Base-by-base conservation (phyloP, 2,797 vertebrate species). In the Epinephelus malabaricus region DNA sequence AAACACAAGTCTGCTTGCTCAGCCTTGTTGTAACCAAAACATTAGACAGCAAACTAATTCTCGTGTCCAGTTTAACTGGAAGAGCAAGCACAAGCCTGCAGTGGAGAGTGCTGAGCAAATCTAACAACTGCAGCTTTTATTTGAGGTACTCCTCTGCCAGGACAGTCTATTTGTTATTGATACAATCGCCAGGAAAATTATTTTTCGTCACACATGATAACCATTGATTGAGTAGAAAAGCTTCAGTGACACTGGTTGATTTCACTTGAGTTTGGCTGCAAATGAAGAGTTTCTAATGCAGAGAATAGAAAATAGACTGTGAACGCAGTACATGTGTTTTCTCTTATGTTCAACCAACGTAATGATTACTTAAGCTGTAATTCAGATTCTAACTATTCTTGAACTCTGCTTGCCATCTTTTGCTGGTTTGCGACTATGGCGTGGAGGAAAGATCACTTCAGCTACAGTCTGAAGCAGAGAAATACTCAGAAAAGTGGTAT, bases 1-100 rank as follows among this genome's bases (percentile, higher is more conserved):
- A 81, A 86, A 86, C 61, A 59, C 51, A 27, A 9, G 25, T 73
- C 58, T 79, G 68, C 72, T 47, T 10, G 10, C 59, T 38, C 63
- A 56, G 71, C 79, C 61, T 23, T 1, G 9, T 25, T 72, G 46
- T 18, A 75, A 9, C 46, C 34, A 64, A 74, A 86, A 76, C n/a
- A 78, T 61, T 15, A 56, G 25, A 54, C 60, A 12, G 54, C 43
- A 61, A 63, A 68, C 34, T 38, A 18, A 21, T 54, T 67, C 54
- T 23, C 3, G 2, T 15, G 38, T 49, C 68, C 17, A 74, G 13
- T 76, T 84, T 86, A 43, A 59, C 6, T 63, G 18, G 19, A 79
- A 9, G 56, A 66, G 14, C 47, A 61, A 63, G 27, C 66, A 40
- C 5, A 19, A 64, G 4, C 72, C 12, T 19, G 55, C 17, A 7